phyloP scores from a whole-genome alignment of 1,140 invertebrate genomes.

The Zaprionus gabonicus region DNA sequence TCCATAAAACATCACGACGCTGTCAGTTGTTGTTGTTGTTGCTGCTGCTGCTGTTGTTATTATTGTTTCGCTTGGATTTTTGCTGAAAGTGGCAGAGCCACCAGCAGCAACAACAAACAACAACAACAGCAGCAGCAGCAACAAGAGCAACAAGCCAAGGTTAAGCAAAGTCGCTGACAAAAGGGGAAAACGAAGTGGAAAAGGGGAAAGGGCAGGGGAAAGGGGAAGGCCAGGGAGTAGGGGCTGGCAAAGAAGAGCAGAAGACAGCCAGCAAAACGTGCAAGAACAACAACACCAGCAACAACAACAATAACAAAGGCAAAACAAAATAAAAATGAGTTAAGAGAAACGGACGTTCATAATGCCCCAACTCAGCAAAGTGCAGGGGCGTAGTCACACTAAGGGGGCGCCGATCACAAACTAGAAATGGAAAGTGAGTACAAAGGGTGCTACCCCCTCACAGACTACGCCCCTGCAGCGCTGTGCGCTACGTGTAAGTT shows the following conservation, averaged over 20 bases:
- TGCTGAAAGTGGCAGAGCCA: slow-evolving; percentile 70
- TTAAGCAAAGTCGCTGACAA: slow-evolving; percentile 41
- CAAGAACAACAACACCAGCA: slow-evolving; percentile 47
- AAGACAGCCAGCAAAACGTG: slow-evolving; percentile 54
- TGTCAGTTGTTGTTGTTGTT: slow-evolving; percentile 47
- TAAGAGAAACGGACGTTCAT: slow-evolving; percentile 70
- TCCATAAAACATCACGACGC: slow-evolving; percentile 78
- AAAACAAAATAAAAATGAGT: slow-evolving; percentile 73
- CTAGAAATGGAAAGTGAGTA: neutral
- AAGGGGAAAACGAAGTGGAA: neutral
- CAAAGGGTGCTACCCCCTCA: neutral
- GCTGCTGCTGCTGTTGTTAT: slow-evolving; percentile 47
- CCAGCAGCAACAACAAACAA: slow-evolving; percentile 20
- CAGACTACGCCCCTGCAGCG: neutral
- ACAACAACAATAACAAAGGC: slow-evolving; percentile 42
- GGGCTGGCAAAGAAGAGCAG: slow-evolving; percentile 1
- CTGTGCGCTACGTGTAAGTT: slow-evolving; percentile 22
- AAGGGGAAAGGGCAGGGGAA: neutral
- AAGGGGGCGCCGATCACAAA: neutral
- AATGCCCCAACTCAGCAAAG: slow-evolving; percentile 39
- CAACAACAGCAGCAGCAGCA: slow-evolving; percentile 27
- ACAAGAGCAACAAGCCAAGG: slow-evolving; percentile 63
- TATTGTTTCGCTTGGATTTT: slow-evolving; percentile 67
- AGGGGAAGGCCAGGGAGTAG: neutral
- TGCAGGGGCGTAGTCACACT: neutral